Percentiles rank a stretch among this genome's conserved stretches.
Conservation (phyloP, 1,140 invertebrate genomes). For the Aphis craccivora region DNA sequence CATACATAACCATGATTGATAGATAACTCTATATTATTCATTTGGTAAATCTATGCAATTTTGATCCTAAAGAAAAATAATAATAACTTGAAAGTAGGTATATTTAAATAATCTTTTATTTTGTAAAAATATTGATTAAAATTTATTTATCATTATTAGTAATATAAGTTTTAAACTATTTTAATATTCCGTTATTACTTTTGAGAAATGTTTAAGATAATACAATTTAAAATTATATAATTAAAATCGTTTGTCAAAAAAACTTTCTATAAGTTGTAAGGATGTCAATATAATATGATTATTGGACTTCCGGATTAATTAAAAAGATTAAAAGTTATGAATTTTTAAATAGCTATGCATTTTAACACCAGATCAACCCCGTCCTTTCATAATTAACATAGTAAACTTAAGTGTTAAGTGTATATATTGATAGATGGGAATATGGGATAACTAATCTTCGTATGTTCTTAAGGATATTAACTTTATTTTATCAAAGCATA, state of each 20-base stretch:
- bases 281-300: not conserved
- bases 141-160: not conserved
- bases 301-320: not conserved
- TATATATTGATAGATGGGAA: not conserved
- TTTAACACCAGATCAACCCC: not conserved
- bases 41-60: not conserved
- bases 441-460: not conserved
- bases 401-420: not conserved
- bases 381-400: not conserved
- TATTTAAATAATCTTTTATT: constrained; percentile 8
- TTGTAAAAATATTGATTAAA: not conserved
- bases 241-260: not conserved
- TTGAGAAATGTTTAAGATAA: not conserved
- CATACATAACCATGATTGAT: not conserved
- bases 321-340: not conserved
- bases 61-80: not conserved
- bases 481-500: not conserved
- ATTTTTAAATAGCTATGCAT: too few relatives aligned
- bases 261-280: not conserved
- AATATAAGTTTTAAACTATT: not conserved
- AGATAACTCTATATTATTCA: not conserved
- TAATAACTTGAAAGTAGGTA: not conserved
- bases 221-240: not conserved
- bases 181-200: not conserved
- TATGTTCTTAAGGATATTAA: not conserved